Evolutionary conservation across 2,113 vertebrate genomes (phyloP), one percentile per base, ranked within the genome.

Genomic region (Fregetta grallaria): DNA sequence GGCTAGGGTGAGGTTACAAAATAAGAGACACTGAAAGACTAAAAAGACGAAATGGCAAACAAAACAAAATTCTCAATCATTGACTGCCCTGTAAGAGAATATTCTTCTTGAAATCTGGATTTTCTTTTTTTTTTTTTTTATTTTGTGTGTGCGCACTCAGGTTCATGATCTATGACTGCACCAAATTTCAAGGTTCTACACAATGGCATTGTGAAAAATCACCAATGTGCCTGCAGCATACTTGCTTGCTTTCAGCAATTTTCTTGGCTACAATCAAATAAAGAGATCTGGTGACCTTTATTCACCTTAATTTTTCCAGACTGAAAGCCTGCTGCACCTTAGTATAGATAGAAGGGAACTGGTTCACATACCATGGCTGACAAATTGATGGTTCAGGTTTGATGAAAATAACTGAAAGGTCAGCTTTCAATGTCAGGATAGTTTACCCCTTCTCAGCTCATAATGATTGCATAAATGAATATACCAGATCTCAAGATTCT

Each of bases 271-370:
- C 90, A 95, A 82, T 90, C 92, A 83, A 63, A 80, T 70, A 92
- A 91, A 97, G 85, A 75, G 67, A 86, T 86, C 80, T 95, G 53
- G 38, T 90, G 82, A 90, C 90, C 82, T 88, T 96, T 96, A 56
- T 70, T 96, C 92, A 94, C 92, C 81, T 95, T 96, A 77, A 47
- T 85, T 81, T 95, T 93, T 95, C 76, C 76, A 94, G 94, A 86
- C 38, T 75, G 86, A 95, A 92, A 67, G 68, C 53, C 73, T 88
- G 26, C 59, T 93, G 26, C 34, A 91, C 61, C 63, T 94, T 67
- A 55, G 32, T 76, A 30, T 30, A 78, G 52, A 70, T 32, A 62
- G 55, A 89, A 76, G 17, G 9, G 47, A 80, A 86, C 47, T 44
- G 30, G 32, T 49, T 92, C 55, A 72, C 44, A 55, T 61, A 66